phyloP scores from a whole-genome alignment of 2,888 invertebrate species.

The Drosophila aldrichi region DNA sequence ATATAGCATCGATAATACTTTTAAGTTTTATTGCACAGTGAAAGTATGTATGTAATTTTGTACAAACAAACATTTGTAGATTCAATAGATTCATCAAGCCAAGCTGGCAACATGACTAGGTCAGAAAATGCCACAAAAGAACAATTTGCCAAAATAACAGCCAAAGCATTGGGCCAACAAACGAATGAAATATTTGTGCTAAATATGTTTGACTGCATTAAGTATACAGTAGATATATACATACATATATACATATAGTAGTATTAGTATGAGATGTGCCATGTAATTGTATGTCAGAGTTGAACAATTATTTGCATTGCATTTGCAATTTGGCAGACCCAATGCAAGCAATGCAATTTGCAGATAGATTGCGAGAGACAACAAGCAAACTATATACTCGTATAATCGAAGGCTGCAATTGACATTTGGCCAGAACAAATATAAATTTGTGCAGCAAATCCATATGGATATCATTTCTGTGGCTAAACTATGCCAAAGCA shows the following conservation, averaged over 20 bases:
- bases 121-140: conserved; percentile 38
- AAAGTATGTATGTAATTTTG: neutral
- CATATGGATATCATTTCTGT: conserved; percentile 6
- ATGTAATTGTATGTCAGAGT: conserved; percentile 68
- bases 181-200: neutral
- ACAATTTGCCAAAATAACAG: conserved; percentile 59
- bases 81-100: conserved; percentile 14
- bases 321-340: conserved; percentile 28
- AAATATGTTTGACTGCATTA: conserved; percentile 18
- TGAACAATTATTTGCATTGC: conserved; percentile 57
- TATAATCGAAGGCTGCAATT: conserved; percentile 20
- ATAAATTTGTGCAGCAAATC: neutral
- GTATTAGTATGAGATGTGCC: neutral
- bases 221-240: neutral
- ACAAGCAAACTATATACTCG: conserved; percentile 16
- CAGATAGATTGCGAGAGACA: conserved; percentile 6
- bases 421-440: conserved; percentile 35
- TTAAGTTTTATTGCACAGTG: neutral
- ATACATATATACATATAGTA: neutral
- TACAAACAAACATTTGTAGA: neutral
- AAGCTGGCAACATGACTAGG: conserved; percentile 15
- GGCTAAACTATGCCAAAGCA: conserved; percentile 26
- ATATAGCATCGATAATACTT: neutral
- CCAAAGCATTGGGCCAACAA: neutral
- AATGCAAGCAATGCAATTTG: conserved; percentile 5